These are phyloP conservation scores for Nebria brevicollis DNA, from an alignment of 2,888 invertebrate genomes.

Conservation along the genomic window DNA sequence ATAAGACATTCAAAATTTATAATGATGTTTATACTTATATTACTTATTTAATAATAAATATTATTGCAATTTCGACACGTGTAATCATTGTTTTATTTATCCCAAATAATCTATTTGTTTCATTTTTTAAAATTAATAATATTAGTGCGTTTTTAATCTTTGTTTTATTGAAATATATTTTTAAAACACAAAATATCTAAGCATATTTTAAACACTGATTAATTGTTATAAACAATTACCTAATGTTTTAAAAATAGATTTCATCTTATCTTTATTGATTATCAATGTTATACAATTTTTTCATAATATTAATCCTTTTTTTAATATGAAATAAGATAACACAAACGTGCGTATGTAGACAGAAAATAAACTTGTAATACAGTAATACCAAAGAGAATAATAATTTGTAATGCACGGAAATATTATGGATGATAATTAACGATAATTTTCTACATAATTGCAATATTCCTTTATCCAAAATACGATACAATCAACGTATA, in stretches of 20 bases:
- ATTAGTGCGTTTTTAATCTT: background rate
- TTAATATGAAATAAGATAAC: background rate
- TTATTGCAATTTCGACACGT: background rate
- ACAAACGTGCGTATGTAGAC: background rate
- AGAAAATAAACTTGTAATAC: no score
- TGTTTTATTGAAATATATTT: no score
- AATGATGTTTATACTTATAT: background rate
- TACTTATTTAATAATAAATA: background rate
- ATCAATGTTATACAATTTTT: background rate
- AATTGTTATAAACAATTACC: background rate
- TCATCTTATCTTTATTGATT: background rate
- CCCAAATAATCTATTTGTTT: no score
- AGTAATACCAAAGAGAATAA: no score
- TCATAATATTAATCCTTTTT: background rate
- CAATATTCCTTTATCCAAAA: no score
- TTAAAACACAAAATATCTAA: no score
- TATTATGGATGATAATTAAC: no score
- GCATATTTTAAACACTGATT: no score
- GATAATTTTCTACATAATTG: no score
- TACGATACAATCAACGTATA: background rate
- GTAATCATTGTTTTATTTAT: background rate
- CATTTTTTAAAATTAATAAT: background rate
- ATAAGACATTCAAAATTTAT: background rate
- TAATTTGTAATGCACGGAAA: no score
- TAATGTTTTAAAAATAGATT: background rate